Evolutionary conservation across 2,888 invertebrate genomes (phyloP), one percentile per base, ranked within the genome.

Genomic region (Xestobium rufovillosum): DNA sequence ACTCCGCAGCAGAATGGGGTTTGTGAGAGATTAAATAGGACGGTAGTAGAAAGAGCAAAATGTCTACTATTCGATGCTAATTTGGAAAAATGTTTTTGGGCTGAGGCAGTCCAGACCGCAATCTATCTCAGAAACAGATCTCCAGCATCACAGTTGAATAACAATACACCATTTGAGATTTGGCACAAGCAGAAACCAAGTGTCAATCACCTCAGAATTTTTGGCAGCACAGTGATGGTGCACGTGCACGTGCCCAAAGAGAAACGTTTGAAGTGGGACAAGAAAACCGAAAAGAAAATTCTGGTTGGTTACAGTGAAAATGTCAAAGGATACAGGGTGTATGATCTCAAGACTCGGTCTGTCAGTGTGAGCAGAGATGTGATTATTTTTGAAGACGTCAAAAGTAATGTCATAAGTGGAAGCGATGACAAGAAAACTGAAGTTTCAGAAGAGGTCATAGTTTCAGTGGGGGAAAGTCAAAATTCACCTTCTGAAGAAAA

Each of bases 151-250:
- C n/a, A 36, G 30, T 9, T 35, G 26, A 9, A 37, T 6, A 26
- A 44, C 12, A 46, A 51, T 42, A 57, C 54, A 1, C 56, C 61
- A 3, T 50, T 45, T 40, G 60, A 61, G 42, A n/a, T 48, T 1
- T 59, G 60, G 57, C 40, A 43, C 34, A 45, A 49, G 2, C n/a
- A n/a, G n/a, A 53, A 48, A 2, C 48, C 57, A 3, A 40, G 46
- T 34, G 52, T 55, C 14, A 10, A 33, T 27, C 49, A 60, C 27
- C n/a, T 44, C 14, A 29, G 41, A 17, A 27, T 43, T 10, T 47
- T 44, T 31, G 39, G 44, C n/a, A 41, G 37, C 19, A n/a, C 3
- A 1, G 41, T 28, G 1, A 34, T 38, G 32, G 28, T 34, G 13
- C 46, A 44, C 16, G 49, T 49, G 3, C 51, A 56, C 32, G 15